These are phyloP conservation scores for Enteromius anoplus DNA, from an alignment of 2,797 vertebrate species.

Conservation along the genomic window DNA sequence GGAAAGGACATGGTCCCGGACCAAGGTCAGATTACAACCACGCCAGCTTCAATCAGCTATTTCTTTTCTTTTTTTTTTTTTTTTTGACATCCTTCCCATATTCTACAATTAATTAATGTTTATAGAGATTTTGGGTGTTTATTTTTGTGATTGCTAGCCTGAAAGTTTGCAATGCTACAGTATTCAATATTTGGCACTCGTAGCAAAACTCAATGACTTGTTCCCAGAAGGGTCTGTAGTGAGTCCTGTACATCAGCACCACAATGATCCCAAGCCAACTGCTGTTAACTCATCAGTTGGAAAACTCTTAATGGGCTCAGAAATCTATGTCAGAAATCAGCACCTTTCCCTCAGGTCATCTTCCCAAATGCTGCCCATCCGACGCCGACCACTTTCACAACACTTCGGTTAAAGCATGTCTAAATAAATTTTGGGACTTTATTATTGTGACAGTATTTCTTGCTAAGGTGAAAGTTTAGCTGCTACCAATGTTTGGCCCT, in stretches of 20 bases:
- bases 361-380: not conserved
- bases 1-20: not conserved
- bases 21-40: not conserved
- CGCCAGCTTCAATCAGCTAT: not conserved
- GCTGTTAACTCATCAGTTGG: conserved; percentile 63
- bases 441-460: not conserved
- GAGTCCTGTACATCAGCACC: conserved; percentile 50
- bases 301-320: conserved; percentile 23
- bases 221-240: conserved; percentile 33
- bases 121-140: not conserved
- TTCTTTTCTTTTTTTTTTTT: no score
- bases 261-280: conserved; percentile 63
- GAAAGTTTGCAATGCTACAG: not conserved
- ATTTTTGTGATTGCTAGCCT: not conserved
- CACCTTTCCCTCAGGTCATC: not conserved
- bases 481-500: not conserved
- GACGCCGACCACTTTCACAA: not conserved
- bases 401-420: not conserved
- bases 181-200: not conserved
- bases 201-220: conserved; percentile 28
- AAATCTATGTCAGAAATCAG: conserved; percentile 34
- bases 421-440: not conserved
- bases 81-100: not conserved
- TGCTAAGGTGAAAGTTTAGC: not conserved
- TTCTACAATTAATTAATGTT: not conserved